Evolutionary conservation across 2,888 invertebrate species (phyloP).

Genomic region (Thera obeliscata): DNA sequence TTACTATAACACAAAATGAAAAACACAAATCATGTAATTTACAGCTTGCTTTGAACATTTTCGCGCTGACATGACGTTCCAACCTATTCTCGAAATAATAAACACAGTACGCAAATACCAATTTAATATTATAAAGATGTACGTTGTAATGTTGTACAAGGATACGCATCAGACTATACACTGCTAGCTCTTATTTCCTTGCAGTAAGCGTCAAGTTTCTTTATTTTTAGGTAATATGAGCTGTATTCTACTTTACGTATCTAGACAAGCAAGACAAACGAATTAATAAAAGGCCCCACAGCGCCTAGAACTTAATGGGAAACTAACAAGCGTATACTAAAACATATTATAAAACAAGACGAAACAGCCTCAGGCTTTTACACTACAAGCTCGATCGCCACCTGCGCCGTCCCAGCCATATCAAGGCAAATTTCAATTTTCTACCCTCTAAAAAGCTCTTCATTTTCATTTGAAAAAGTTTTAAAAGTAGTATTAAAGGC

Average conservation of each 20-base stretch:
- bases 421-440: conserved; percentile 72
- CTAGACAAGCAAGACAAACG: conserved; percentile 57
- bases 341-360: conserved; percentile 68
- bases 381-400: conserved; percentile 51
- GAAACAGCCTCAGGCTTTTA: conserved; percentile 48
- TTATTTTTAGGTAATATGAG: no score
- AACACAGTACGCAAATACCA: conserved; percentile 50
- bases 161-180: no score
- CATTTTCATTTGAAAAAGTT: conserved; percentile 55
- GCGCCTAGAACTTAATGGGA: conserved; percentile 63
- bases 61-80: conserved; percentile 50
- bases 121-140: conserved; percentile 62
- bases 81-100: conserved; percentile 59
- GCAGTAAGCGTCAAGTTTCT: no score
- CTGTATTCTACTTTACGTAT: conserved; percentile 24
- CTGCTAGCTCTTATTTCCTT: no score
- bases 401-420: conserved; percentile 58
- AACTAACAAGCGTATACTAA: conserved; percentile 73
- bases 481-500: conserved; percentile 60
- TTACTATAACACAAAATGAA: conserved; percentile 62
- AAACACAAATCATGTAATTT: conserved; percentile 63
- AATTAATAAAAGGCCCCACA: conserved; percentile 65
- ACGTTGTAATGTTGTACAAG: conserved; percentile 46
- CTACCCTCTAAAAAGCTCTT: conserved; percentile 63
- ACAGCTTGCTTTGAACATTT: conserved; percentile 68